Evolutionary conservation across 53 echinoderm and acorn worm genomes (phyloP), one percentile per base, ranked within the genome.

Genomic region (Henricia sp.): DNA sequence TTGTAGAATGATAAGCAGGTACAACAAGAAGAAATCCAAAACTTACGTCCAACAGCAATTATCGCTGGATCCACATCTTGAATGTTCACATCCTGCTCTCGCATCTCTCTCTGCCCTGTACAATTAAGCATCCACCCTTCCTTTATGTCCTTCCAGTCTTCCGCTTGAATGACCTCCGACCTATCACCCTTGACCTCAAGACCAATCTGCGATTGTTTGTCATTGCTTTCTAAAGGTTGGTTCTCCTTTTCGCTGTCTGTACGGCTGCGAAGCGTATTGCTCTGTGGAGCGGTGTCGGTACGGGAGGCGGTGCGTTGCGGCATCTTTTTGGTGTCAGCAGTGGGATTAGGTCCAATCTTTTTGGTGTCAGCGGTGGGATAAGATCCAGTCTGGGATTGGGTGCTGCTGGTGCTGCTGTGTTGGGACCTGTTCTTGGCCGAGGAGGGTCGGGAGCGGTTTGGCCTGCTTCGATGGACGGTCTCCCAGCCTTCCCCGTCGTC

Each of bases 401-500:
- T 86, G 67, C 66, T 76, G 76, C 63, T 62, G 72, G 80, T 70
- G 46, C 69, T 57, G 43, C 50, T 54, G 44, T 82, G 80, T 11
- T 80, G 80, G 39, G 80, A 80, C 63, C 80, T 37, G 35, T 27
- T 30, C 54, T 95, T 93, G 42, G 67, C 91, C 4, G 95, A 95
- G 44, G 93, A 91, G 4, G 93, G 93, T 20, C 93, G 83, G 68
- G 93, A 89, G 11, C 93, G 83, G 70, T 83, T 90, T 37, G 88
- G 94, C 50, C 94, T 96, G 86, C 91, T 89, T 42, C 97, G 89
- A 19, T 96, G 97, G 8, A 96, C 97, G 0, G 97, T 96, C 77
- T 94, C 97, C 97, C 97, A 96, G 27, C 97, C 97, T 68, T 96
- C 97, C 13, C 77, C 86, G 62, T 96, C 97, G 90, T 96, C 97